phyloP scores from a whole-genome alignment of 2,797 vertebrate species.

The Hypotaenidia philippensis region DNA sequence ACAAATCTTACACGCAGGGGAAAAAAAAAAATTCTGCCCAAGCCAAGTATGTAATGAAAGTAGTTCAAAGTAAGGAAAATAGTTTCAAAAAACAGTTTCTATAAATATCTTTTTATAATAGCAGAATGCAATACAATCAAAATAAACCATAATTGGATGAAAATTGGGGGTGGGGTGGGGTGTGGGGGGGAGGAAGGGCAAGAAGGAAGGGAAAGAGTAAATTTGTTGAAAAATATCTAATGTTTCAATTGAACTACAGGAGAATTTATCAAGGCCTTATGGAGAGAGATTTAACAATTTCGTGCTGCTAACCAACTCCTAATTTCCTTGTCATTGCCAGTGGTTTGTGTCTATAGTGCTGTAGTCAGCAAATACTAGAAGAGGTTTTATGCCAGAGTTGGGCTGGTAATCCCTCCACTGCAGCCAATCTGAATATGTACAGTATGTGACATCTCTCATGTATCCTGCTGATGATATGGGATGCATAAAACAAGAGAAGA shows the following conservation, averaged over 20 bases:
- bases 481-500: constrained; percentile 10
- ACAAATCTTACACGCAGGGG: not conserved
- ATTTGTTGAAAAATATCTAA: constrained; percentile 21
- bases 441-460: not conserved
- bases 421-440: not conserved
- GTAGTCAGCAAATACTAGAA: constrained; percentile 68
- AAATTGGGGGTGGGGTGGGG: not conserved
- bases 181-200: accelerated
- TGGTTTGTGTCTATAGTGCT: constrained; percentile 61
- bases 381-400: not conserved
- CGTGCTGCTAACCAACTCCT: constrained; percentile 50
- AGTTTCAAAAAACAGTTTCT: not conserved
- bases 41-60: not conserved
- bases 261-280: constrained; percentile 3
- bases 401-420: constrained; percentile 24
- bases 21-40: not conserved
- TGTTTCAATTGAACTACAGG: constrained; percentile 39
- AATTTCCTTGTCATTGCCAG: constrained; percentile 62
- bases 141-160: not conserved
- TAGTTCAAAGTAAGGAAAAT: not conserved
- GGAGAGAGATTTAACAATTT: constrained; percentile 51
- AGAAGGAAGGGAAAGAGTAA: not conserved
- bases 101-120: not conserved
- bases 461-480: not conserved
- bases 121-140: not conserved